Evolutionary conservation across 2,113 vertebrate species (phyloP), one percentile per base, ranked within the genome.

Genomic region (Engraulis encrasicolus): DNA sequence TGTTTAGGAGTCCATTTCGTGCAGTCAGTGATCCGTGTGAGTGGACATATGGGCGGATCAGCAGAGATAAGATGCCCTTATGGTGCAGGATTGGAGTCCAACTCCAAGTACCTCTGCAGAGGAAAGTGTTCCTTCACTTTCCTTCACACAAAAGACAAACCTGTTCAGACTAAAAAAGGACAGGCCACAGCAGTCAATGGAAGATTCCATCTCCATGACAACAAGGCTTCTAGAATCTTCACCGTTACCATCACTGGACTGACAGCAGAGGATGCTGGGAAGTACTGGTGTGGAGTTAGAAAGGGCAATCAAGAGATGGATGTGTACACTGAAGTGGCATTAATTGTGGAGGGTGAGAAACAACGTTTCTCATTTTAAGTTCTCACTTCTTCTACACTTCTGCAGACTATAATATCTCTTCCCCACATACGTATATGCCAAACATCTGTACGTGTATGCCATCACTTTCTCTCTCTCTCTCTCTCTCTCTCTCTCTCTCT

Each of bases 221-320:
- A 82, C 54, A 54, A 12, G 38, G 45, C 50, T 18, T 77, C 78
- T 37, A 19, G 78, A 34, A 45, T 79, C 9, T 82, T 85, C 45
- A 85, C 37, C 37, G 54, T 66, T 11, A 85, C 23, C 81, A 82
- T 85, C 81, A 85, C 37, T 78, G 50, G 34, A 79, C 38, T 82
- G 74, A 82, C n/a, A 18, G 54, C 85, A 82, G 78, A 79, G 58
- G 85, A 85, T 85, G 77, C 85, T 83, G 85, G 85, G 45, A 79
- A 80, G 79, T 85, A 85, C 54, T 82, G 85, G 81, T 85, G 85
- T 82, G 54, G 77, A 9, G 20, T 85, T 45, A 79, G 31, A 34
- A 61, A 11, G 27, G 54, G 78, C 50, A 37, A 6, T 45, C 9
- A 37, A 2, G 6, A 50, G 27, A 40, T 15, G 17, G 82, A 79